Evolutionary conservation across 2,113 vertebrate genomes (phyloP).

Genomic region (Hippocampus barbouri): DNA sequence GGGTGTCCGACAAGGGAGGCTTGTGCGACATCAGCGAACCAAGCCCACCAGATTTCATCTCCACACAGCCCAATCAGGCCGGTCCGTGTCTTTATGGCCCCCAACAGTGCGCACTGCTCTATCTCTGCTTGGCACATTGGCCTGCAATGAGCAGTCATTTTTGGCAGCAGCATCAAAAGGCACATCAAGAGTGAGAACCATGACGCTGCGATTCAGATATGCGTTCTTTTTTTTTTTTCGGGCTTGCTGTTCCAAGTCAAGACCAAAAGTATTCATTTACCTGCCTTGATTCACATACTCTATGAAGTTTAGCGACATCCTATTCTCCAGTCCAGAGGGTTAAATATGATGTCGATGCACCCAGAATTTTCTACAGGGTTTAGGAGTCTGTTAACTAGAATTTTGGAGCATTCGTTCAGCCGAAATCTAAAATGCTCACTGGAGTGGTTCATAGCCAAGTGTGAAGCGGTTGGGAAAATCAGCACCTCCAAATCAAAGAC

Average conservation of each 20-base stretch:
- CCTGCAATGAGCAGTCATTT: constrained; percentile 32
- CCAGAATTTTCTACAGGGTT: too few relatives aligned
- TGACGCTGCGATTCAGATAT: constrained; percentile 33
- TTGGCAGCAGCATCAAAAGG: constrained; percentile 46
- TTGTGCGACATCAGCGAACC: constrained; percentile 26
- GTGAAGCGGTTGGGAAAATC: too few relatives aligned
- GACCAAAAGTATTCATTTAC: too few relatives aligned
- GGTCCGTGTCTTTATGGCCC: constrained; percentile 24
- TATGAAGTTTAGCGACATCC: too few relatives aligned
- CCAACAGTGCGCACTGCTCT: constrained; percentile 9
- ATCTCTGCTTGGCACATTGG: constrained; percentile 37
- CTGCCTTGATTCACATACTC: too few relatives aligned
- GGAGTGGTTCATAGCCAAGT: too few relatives aligned
- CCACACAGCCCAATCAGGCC: background rate
- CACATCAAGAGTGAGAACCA: constrained; percentile 29
- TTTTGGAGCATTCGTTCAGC: too few relatives aligned
- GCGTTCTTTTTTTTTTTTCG: background rate
- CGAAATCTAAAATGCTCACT: too few relatives aligned
- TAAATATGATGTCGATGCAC: too few relatives aligned
- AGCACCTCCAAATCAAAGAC: too few relatives aligned
- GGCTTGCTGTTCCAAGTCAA: constrained; percentile 8
- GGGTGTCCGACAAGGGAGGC: constrained; percentile 33
- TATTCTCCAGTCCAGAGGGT: too few relatives aligned
- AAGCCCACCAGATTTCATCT: constrained; percentile 31
- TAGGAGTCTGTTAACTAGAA: too few relatives aligned